Conservation (phyloP, 2,113 vertebrate species). For the Cinclus cinclus region DNA sequence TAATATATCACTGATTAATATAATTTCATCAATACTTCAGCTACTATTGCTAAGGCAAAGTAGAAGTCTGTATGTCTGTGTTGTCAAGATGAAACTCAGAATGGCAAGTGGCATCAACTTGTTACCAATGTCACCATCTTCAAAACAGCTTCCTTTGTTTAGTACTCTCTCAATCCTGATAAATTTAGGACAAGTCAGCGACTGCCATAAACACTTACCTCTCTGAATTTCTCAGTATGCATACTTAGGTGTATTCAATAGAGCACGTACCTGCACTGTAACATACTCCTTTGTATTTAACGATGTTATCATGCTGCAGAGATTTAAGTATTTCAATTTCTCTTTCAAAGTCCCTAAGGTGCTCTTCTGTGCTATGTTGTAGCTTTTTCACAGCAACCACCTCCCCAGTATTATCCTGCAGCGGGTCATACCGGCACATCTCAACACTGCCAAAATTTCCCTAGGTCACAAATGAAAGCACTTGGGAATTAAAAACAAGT, state of each 20-base stretch:
- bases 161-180: background rate
- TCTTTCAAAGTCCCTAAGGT: slow-evolving; percentile 93
- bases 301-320: slow-evolving; percentile 97
- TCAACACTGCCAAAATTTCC: slow-evolving; percentile 99
- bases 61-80: background rate
- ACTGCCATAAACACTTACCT: background rate
- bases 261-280: slow-evolving; percentile 90
- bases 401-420: slow-evolving; percentile 95
- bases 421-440: slow-evolving; percentile 95
- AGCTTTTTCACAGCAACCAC: slow-evolving; percentile 98
- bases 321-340: slow-evolving; percentile 98
- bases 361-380: slow-evolving; percentile 93
- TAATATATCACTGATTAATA: background rate
- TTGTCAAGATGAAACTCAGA: background rate
- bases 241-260: background rate
- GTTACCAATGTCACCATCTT: background rate
- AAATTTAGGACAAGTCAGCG: background rate
- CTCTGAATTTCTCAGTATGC: background rate
- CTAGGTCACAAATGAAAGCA: slow-evolving; percentile 62
- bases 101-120: background rate
- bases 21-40: background rate
- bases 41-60: background rate
- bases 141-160: background rate
- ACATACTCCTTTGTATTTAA: slow-evolving; percentile 97
- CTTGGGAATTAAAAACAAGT: background rate